Evolutionary conservation across 2,888 invertebrate genomes (phyloP), one percentile per base, ranked within the genome.

Genomic region (Eupithecia subfuscata): DNA sequence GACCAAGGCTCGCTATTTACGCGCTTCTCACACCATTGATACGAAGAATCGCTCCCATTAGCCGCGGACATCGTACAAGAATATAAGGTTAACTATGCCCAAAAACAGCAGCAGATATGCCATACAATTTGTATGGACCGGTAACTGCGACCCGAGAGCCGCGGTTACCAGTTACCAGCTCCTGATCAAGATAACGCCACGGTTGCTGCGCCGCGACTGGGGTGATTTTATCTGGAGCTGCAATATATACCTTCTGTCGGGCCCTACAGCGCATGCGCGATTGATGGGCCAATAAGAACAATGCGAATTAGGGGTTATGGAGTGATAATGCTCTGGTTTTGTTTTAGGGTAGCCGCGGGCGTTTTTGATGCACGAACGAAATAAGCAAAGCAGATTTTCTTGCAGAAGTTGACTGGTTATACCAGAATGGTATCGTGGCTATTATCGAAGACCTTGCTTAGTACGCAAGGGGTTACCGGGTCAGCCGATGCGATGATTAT

Each of bases 1-100:
- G 79, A 64, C 77, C 73, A 45, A 60, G 45, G 81, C 79, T 81
- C 65, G 82, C 86, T 85, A 85, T 87, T 85, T 86, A 84, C 84
- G 85, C 84, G 85, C 83, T 89, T 89, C 87, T 89, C 89, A 88
- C 90, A 89, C 89, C 89, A 87, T 88, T 90, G 88, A 89, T 86
- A 83, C 89, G 88, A 90, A 88, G 91, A 90, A 91, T 90, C 90
- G 90, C 83, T 86, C 91, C 92, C 91, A 93, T 93, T 92, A 93
- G 92, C 84, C 81, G 81, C 85, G 89, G 89, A 89, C 90, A 89
- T 89, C 88, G 87, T 88, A 91, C 92, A 91, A 89, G 89, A 90
- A 90, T 91, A 90, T 91, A 91, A 91, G 92, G 92, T 93, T 94
- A 93, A 93, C 94, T 92, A 93, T 93, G 93, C 91, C 94, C 94